Evolutionary conservation across 1,140 invertebrate genomes (phyloP).

Genomic region (Cyphomyrmex costatus): DNA sequence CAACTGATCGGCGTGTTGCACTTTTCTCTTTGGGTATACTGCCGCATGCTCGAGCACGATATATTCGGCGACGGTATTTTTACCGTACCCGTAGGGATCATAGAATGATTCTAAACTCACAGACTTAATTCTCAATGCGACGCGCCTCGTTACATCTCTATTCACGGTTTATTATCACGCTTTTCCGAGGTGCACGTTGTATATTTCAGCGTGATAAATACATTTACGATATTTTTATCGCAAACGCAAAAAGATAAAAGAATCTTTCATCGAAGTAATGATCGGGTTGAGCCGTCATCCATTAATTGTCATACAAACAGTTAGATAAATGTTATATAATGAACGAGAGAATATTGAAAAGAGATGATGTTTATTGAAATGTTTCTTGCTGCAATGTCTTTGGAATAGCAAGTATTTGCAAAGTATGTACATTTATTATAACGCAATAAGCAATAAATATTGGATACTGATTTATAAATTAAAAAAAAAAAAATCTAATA

Average conservation of each 20-base stretch:
- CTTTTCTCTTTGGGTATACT: not conserved
- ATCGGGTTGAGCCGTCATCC: not conserved
- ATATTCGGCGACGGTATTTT: conserved; percentile 49
- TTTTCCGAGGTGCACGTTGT: not conserved
- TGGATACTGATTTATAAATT: not conserved
- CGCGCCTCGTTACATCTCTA: conserved; percentile 36
- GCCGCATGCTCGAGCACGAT: conserved; percentile 19
- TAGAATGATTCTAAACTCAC: conserved; percentile 24
- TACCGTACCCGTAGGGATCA: not conserved
- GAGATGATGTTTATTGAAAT: not conserved
- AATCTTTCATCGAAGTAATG: conserved; percentile 14
- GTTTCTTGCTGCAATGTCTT: not conserved
- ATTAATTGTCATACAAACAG: conserved; percentile 11
- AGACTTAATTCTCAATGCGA: conserved; percentile 7
- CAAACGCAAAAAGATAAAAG: not conserved
- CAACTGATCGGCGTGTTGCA: not conserved
- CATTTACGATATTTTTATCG: not conserved
- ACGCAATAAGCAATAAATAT: not conserved
- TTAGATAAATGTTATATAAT: conserved; percentile 23
- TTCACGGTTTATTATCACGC: not conserved
- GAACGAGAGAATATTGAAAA: not conserved
- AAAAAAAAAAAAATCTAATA: too few species aligned
- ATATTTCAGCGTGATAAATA: not conserved
- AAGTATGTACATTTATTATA: not conserved
- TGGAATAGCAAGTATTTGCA: not conserved